Evolutionary conservation across 2,888 invertebrate genomes (phyloP), one percentile per base, ranked within the genome.

Genomic region (Caenorhabditis sinica): DNA sequence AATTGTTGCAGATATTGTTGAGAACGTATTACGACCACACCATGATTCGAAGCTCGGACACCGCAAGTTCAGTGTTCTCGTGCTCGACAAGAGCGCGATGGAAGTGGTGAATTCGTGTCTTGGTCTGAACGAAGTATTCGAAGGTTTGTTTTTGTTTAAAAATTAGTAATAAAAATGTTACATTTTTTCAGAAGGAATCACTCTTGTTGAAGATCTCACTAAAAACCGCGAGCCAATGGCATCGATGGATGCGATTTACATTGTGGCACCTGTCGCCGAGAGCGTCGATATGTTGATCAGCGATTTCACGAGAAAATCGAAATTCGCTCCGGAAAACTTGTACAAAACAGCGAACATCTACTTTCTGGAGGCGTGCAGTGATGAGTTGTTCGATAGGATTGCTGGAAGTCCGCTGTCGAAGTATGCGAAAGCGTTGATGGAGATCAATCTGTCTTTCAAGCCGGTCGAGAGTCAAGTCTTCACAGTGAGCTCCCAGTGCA

Each of bases 221-320:
- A 43, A 49, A 58, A 51, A 33, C 11, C 76, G 82, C 1, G 77
- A 83, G 23, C 76, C 76, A 5, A 66, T 83, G 65, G 72, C 72
- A n/a, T 51, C 51, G 9, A 51, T 83, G 30, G 73, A 76, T n/a
- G 82, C 82, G 0, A 66, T 83, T 53, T 83, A 83, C 33, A 49
- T 83, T 0, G 65, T 83, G 1, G 2, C 53, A 8, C 72, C 82
- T n/a, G 40, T 53, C 9, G 33, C 33, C 0, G 61, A 83, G n/a
- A 56, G 60, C 4, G 53, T 83, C 13, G 43, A 77, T 9, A 4
- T n/a, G 0, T 45, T 83, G 0, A 77, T 83, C 49, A 28, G 25
- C 2, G 82, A 83, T 45, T 83, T 73, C 56, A 61, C 66, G 6
- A 43, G 33, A 58, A 68, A 68, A 20, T 25, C 72, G 6, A 72